These are phyloP conservation scores for Struthidea cinerea DNA, from an alignment of 2,113 vertebrate genomes.

Conservation along the genomic window DNA sequence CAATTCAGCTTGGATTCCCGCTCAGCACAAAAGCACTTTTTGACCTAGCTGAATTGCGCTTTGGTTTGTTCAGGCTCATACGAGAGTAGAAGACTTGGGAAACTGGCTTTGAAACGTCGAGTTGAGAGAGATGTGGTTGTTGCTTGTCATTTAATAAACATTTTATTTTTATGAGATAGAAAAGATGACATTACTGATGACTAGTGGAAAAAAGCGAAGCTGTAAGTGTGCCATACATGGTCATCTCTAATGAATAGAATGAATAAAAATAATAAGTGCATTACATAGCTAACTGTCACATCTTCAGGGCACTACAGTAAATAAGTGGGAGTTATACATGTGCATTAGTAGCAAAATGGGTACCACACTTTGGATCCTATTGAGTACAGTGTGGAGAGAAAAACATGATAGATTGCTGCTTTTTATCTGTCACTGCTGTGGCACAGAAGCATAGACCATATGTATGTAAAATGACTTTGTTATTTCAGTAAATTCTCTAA, in stretches of 20 bases:
- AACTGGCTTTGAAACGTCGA: not conserved
- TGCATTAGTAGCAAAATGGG: conserved; percentile 52
- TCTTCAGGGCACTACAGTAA: conserved; percentile 53
- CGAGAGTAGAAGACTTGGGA: not conserved
- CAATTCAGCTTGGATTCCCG: not conserved
- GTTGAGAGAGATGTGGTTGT: not conserved
- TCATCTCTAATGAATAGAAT: conserved; percentile 61
- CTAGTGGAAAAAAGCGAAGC: conserved; percentile 13
- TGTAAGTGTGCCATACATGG: not conserved
- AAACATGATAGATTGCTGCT: conserved; percentile 54
- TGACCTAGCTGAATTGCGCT: not conserved
- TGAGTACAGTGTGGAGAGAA: conserved; percentile 13
- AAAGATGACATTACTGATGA: conserved; percentile 46
- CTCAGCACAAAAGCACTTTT: not conserved
- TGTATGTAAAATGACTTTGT: conserved; percentile 61
- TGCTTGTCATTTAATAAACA: conserved; percentile 25
- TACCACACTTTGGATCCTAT: conserved; percentile 29
- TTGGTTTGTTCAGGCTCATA: not conserved
- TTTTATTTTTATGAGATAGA: conserved; percentile 38
- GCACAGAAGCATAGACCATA: conserved; percentile 52
- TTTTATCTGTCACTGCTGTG: conserved; percentile 59
- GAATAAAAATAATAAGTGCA: conserved; percentile 65
- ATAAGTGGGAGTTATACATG: conserved; percentile 59
- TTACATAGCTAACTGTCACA: conserved; percentile 52
- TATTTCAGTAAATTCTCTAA: conserved; percentile 62